Evolutionary conservation across 1,140 invertebrate genomes (phyloP), one percentile per base, ranked within the genome.

Genomic region (Potamilus streckersoni): DNA sequence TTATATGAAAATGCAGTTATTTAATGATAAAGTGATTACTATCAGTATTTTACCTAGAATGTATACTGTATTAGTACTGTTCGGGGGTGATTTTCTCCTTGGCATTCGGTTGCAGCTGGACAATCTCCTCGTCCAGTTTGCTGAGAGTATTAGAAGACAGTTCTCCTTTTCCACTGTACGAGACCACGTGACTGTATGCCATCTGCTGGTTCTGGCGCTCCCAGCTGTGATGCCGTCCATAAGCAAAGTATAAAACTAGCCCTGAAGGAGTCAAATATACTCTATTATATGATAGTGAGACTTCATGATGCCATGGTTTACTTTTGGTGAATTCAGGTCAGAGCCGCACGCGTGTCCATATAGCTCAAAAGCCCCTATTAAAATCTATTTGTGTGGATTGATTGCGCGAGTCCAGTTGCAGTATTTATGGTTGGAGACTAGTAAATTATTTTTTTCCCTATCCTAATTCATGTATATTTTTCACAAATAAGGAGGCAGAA

Each of bases 151-250:
- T 74, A 27, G 78, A 70, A 0, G 80, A 75, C 0, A 84, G 79
- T 69, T 84, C 82, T 17, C 81, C 82, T 31, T 83, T 84, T 23
- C 83, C 84, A 0, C 71, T 80, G 73, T 85, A 86, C 11, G 80
- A 79, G 19, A 88, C 83, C 73, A 88, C 87, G 27, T 84, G 85
- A 14, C 82, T 83, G 64, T 88, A 89, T 49, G 11, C 38, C 14
- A 78, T 75, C 11, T 82, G 71, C 27, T 80, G 71, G 1, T 80
- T 79, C 56, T 93, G 92, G 59, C 94, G 94, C 84, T 96, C 93
- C 85, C 95, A 95, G 87, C 95, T 97, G 84, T 97, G 94, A 79
- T 95, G 93, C 31, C 97, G 95, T 0, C 96, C 96, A 84, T 97
- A 97, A 0, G 94, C 89, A 87, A 97, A 96, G 86, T 98, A 98